These are phyloP conservation scores for Salminus brasiliensis DNA, from an alignment of 2,113 vertebrate genomes.

Conservation along the genomic window DNA sequence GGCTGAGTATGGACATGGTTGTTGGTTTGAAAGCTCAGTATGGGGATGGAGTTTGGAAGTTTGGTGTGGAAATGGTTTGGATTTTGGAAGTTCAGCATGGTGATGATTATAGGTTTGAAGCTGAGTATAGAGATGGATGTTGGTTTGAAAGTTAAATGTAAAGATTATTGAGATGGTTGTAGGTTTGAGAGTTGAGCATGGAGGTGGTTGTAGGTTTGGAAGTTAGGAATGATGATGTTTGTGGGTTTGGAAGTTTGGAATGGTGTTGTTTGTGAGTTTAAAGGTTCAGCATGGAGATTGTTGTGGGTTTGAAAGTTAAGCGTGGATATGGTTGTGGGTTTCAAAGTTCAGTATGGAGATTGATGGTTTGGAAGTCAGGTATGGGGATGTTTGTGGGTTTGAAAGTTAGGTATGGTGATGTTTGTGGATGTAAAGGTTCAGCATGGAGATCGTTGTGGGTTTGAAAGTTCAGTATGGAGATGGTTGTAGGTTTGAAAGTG, in stretches of 20 bases:
- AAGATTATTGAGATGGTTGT: no score
- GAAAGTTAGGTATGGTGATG: not conserved
- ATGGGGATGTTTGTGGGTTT: not conserved
- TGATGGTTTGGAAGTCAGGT: no score
- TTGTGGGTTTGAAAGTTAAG: no score
- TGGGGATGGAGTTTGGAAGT: not conserved
- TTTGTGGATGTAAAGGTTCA: no score
- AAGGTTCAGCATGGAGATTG: no score
- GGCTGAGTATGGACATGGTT: not conserved
- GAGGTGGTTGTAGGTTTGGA: no score
- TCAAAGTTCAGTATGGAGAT: no score
- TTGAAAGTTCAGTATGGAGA: not conserved
- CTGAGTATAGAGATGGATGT: not conserved
- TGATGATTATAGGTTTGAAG: not conserved
- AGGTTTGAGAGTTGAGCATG: no score
- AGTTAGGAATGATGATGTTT: no score
- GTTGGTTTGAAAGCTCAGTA: not conserved
- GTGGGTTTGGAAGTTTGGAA: no score
- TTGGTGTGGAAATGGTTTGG: not conserved
- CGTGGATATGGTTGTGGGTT: no score
- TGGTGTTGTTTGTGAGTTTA: no score
- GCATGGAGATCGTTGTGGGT: not conserved
- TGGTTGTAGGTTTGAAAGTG: not conserved
- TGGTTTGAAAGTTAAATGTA: not conserved
- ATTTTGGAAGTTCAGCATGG: not conserved